These are phyloP conservation scores for Trogon surrucura DNA, from an alignment of 2,113 vertebrate species.

Conservation along the genomic window DNA sequence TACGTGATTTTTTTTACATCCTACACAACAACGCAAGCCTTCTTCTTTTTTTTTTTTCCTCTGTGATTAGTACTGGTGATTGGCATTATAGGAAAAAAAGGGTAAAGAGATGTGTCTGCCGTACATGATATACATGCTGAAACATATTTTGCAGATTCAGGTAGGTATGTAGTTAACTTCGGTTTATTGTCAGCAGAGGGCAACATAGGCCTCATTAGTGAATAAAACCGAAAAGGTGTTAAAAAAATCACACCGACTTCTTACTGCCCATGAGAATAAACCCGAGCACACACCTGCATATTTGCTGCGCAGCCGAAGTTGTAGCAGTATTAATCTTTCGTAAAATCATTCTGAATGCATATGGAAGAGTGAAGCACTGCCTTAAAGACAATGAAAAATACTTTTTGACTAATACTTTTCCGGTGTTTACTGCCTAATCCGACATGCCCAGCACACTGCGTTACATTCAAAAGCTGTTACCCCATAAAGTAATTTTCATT, in stretches of 20 bases:
- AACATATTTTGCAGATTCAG: not conserved
- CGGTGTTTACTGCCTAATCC: not conserved
- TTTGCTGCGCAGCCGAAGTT: not conserved
- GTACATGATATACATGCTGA: fast-evolving
- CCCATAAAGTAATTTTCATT: not conserved
- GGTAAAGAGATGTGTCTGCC: not conserved
- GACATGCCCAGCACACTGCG: not conserved
- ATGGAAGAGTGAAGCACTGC: not conserved
- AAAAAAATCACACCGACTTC: not conserved
- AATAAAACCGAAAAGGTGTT: not conserved
- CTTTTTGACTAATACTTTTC: not conserved
- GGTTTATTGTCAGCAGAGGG: not conserved
- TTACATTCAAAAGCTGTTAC: not conserved
- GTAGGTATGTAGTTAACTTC: not conserved
- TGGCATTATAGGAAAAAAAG: not conserved
- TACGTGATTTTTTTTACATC: not conserved
- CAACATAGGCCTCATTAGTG: not conserved
- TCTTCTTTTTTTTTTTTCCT: too few relatives aligned
- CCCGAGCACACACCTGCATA: not conserved
- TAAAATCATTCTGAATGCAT: not conserved
- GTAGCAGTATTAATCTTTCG: not conserved
- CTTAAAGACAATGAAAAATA: not conserved
- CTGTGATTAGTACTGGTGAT: not conserved
- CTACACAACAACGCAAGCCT: not conserved
- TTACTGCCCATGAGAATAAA: not conserved